A percentile compares a stretch with the other conserved stretches of the same genome.
phyloP scores from a whole-genome alignment of 2,888 invertebrate genomes.

The Ommatoiulus sabulosus region DNA sequence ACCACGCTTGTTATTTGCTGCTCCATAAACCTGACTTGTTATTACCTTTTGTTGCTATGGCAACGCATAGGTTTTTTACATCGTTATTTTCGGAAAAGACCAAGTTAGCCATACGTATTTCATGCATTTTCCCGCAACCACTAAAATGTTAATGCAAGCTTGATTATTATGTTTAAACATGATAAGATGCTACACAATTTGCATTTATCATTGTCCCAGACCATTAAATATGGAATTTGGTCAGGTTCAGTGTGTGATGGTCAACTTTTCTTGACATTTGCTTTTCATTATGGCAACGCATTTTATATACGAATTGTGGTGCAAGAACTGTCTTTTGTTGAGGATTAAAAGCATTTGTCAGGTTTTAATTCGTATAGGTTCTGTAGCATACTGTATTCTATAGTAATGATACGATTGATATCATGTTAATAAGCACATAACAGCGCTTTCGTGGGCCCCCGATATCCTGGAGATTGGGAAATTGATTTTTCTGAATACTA shows the following conservation, averaged over 20 bases:
- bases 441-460: no score
- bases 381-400: no score
- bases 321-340: no score
- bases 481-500: no score
- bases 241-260: background rate
- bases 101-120: background rate
- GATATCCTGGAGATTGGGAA: no score
- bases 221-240: background rate
- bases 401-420: no score
- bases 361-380: no score
- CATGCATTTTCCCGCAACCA: slow-evolving; percentile 8
- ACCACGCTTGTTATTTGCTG: background rate
- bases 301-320: no score
- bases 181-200: background rate
- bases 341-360: no score
- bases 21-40: background rate
- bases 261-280: background rate
- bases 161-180: slow-evolving; percentile 18
- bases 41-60: slow-evolving; percentile 12
- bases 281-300: background rate
- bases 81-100: background rate
- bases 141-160: slow-evolving; percentile 4
- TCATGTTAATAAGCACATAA: no score
- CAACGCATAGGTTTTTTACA: background rate
- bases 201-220: background rate